Conservation (phyloP, 2,113 vertebrate genomes). For the Hirundichthys speculiger region DNA sequence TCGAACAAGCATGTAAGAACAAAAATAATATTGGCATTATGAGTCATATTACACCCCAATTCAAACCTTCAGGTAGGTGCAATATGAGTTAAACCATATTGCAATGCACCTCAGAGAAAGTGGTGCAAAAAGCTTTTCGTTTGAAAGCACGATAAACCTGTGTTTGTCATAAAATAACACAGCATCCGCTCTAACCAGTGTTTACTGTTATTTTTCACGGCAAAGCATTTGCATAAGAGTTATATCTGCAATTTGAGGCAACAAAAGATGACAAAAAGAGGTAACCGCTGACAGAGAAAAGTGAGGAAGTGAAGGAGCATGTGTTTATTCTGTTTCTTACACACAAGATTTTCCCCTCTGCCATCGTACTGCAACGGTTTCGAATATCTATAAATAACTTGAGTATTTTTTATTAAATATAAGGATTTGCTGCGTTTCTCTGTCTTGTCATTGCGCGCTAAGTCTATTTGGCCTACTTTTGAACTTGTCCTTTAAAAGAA, state of each 20-base stretch:
- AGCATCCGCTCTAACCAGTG: not conserved
- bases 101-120: slow-evolving; percentile 20
- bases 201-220: slow-evolving; percentile 10
- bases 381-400: too few relatives aligned
- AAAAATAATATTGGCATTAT: slow-evolving; percentile 67
- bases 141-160: slow-evolving; percentile 5
- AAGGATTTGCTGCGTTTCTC: too few relatives aligned
- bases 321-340: not conserved
- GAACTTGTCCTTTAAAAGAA: too few relatives aligned
- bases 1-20: slow-evolving; percentile 46
- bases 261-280: not conserved
- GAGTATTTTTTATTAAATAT: too few relatives aligned
- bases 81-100: slow-evolving; percentile 54
- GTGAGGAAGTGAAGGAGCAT: slow-evolving; percentile 10
- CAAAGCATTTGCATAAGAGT: not conserved
- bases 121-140: slow-evolving; percentile 34
- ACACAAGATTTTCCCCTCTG: not conserved
- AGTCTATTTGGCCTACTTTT: too few relatives aligned
- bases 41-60: slow-evolving; percentile 62
- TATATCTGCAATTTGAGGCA: slow-evolving; percentile 10
- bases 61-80: slow-evolving; percentile 58
- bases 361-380: too few relatives aligned
- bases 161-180: slow-evolving; percentile 9
- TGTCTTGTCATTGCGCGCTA: too few relatives aligned
- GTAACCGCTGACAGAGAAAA: slow-evolving; percentile 10